phyloP scores from a whole-genome alignment of 1,140 invertebrate species.

The Gonioctena quinquepunctata region DNA sequence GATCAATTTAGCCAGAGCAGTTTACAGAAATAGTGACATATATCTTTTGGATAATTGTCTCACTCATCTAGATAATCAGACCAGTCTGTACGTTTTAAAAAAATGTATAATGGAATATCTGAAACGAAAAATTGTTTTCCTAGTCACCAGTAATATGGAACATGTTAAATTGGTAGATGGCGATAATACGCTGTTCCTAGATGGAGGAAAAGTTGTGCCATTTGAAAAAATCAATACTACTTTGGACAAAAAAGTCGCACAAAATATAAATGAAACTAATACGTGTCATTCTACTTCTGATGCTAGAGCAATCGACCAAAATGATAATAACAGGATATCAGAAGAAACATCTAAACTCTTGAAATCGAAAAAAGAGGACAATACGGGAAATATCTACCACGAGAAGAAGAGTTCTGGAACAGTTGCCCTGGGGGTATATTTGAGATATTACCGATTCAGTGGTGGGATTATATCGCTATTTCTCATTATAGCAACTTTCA shows the following conservation, averaged over 20 bases:
- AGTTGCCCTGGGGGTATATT: slow-evolving; percentile 33
- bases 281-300: not conserved
- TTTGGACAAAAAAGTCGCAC: slow-evolving; percentile 3
- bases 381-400: slow-evolving; percentile 33
- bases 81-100: slow-evolving; percentile 79
- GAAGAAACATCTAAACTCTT: slow-evolving; percentile 26
- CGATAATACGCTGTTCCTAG: slow-evolving; percentile 28
- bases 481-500: too few relatives aligned
- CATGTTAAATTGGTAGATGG: slow-evolving; percentile 30
- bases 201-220: slow-evolving; percentile 24
- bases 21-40: slow-evolving; percentile 78
- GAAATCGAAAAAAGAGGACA: not conserved
- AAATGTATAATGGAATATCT: slow-evolving; percentile 73
- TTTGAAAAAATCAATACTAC: not conserved
- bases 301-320: not conserved
- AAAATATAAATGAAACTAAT: not conserved
- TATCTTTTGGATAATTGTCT: slow-evolving; percentile 83
- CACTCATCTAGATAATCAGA: slow-evolving; percentile 80
- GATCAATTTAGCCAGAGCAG: slow-evolving; percentile 82
- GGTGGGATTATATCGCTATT: slow-evolving; percentile 38
- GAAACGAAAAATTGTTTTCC: slow-evolving; percentile 70
- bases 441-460: slow-evolving; percentile 35
- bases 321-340: not conserved
- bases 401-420: slow-evolving; percentile 37
- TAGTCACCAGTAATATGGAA: slow-evolving; percentile 73